Conservation (phyloP, 2,888 invertebrate genomes). For the Cantharis flavilabris region DNA sequence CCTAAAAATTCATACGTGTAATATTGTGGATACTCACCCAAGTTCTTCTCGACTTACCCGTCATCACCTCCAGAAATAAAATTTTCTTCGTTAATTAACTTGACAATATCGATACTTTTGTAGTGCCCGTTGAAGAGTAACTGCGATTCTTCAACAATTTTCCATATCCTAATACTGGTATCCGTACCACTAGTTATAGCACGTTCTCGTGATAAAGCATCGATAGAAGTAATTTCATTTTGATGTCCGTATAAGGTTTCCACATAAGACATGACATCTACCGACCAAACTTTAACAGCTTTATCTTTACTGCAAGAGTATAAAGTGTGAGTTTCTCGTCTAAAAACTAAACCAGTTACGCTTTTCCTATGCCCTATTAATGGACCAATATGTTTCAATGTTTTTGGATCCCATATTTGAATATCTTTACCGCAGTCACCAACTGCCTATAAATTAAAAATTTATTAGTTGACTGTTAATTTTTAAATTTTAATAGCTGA, state of each 20-base stretch:
- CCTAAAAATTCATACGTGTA: conserved; percentile 41
- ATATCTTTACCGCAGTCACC: conserved; percentile 73
- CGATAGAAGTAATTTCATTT: conserved; percentile 82
- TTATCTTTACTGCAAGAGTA: conserved; percentile 80
- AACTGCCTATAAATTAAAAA: conserved; percentile 59
- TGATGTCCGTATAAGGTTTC: conserved; percentile 96
- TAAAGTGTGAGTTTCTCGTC: conserved; percentile 82
- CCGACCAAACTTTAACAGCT: conserved; percentile 91
- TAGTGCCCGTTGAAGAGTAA: conserved; percentile 86
- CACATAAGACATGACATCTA: conserved; percentile 95
- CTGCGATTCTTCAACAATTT: conserved; percentile 96
- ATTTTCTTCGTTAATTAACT: conserved; percentile 89
- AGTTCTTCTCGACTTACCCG: conserved; percentile 62
- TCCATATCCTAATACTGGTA: conserved; percentile 88
- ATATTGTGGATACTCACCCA: not conserved
- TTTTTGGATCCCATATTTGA: conserved; percentile 82
- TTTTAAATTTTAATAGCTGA: too few species aligned
- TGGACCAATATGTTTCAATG: conserved; percentile 75
- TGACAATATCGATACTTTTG: conserved; percentile 86
- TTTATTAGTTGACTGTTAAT: too few species aligned
- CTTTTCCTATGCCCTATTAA: conserved; percentile 78
- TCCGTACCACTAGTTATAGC: conserved; percentile 92
- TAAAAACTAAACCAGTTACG: conserved; percentile 81
- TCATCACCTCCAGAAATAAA: conserved; percentile 93
- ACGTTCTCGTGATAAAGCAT: conserved; percentile 83